Evolutionary conservation across 1,140 invertebrate species (phyloP).

Genomic region (Zaprionus capensis): DNA sequence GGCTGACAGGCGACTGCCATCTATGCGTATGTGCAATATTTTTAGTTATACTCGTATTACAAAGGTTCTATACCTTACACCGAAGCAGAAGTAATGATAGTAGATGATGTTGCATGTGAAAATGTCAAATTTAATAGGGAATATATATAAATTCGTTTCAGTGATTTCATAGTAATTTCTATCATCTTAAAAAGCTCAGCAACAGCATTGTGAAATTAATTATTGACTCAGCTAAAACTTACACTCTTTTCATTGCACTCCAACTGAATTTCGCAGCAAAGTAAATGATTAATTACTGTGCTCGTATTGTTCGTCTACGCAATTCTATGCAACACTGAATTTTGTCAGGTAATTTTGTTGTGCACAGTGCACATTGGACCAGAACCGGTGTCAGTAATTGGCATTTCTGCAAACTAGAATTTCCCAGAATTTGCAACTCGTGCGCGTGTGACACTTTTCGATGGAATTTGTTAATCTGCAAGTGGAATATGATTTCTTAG

Average conservation of each 20-base stretch:
- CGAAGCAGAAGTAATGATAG: no score
- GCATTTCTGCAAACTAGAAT: background rate
- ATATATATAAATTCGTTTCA: no score
- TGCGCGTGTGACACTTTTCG: background rate
- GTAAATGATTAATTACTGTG: slow-evolving; percentile 11
- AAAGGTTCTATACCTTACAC: no score
- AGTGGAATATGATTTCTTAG: background rate
- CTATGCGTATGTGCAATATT: slow-evolving; percentile 43
- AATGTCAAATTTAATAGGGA: no score
- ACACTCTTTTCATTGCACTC: no score
- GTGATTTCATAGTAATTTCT: no score
- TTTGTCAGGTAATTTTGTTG: background rate
- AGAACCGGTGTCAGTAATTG: background rate
- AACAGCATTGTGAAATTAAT: background rate
- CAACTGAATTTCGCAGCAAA: slow-evolving; percentile 8
- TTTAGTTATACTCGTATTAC: background rate
- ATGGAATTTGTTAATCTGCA: background rate
- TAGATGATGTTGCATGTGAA: no score
- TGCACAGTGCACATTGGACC: background rate
- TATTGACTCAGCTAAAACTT: background rate
- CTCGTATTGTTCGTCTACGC: slow-evolving; percentile 2
- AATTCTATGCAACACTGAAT: background rate
- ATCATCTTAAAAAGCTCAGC: no score
- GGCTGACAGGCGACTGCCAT: background rate
- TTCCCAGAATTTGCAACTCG: background rate